Percentiles rank a stretch among this genome's conserved stretches.
Evolutionary conservation across 2,113 vertebrate species (phyloP).

Genomic region (Machaerirhynchus nigripectus): DNA sequence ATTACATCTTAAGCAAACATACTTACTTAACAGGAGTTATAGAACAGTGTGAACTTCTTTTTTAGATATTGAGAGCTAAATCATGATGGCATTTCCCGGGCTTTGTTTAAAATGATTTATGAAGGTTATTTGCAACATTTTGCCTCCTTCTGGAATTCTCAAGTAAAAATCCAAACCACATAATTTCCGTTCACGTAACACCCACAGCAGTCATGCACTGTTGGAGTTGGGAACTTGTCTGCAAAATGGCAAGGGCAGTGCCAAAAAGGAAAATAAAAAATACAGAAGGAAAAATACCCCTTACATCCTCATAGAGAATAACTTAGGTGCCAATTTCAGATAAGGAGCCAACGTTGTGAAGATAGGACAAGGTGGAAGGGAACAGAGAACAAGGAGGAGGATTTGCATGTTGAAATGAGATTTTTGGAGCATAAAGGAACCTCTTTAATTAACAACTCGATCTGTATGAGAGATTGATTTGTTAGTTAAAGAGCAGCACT

Average conservation of each 20-base stretch:
- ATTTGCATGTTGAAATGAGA: neutral
- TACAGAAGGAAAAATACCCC: neutral
- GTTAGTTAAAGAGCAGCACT: neutral
- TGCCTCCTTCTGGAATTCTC: conserved; percentile 5
- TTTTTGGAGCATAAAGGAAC: neutral
- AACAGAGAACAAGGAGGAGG: neutral
- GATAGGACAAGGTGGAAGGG: neutral
- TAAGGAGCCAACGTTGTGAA: neutral
- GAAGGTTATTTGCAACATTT: neutral
- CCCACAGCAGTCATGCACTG: neutral
- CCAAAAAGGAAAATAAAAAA: neutral
- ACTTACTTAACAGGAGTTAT: neutral
- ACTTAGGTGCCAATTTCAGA: neutral
- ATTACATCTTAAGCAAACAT: conserved; percentile 14
- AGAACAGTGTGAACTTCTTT: neutral
- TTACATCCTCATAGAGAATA: neutral
- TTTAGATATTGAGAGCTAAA: neutral
- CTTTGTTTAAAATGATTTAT: conserved; percentile 42
- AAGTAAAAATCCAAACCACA: neutral
- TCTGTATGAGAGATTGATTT: neutral
- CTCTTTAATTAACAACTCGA: neutral
- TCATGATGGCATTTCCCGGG: conserved; percentile 8
- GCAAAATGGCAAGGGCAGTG: neutral
- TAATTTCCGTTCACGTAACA: neutral
- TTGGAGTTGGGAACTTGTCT: neutral